These are phyloP conservation scores for Drosophila sucinea DNA, from an alignment of 1,140 invertebrate species.

Conservation along the genomic window DNA sequence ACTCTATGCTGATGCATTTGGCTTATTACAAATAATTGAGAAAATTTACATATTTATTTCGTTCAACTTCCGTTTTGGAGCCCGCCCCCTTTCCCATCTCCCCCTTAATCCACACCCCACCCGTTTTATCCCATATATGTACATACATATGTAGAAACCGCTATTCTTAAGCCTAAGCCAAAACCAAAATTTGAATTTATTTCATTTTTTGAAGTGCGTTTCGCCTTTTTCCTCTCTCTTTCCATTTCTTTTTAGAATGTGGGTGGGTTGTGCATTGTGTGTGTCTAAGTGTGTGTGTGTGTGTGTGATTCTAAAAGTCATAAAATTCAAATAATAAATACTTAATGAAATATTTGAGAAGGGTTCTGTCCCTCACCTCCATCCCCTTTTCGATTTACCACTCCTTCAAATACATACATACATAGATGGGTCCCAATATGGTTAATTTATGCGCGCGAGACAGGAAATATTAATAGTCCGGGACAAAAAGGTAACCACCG, in stretches of 20 bases:
- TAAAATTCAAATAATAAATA: constrained; percentile 48
- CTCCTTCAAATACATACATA: constrained; percentile 31
- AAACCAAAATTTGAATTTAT: neutral
- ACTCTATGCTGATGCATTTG: neutral
- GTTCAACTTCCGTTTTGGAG: constrained; percentile 38
- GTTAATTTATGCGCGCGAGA: constrained; percentile 76
- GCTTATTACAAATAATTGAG: constrained; percentile 41
- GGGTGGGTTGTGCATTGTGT: constrained; percentile 4
- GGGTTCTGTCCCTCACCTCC: constrained; percentile 35
- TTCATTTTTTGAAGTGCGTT: neutral
- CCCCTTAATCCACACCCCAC: neutral
- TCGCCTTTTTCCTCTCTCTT: neutral
- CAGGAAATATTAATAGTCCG: constrained; percentile 75
- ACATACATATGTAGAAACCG: neutral
- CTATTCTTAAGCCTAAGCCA: neutral
- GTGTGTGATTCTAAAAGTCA: constrained; percentile 58
- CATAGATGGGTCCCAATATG: constrained; percentile 11
- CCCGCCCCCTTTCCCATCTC: neutral
- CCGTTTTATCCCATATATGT: neutral
- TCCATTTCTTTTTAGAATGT: neutral
- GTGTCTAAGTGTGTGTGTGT: constrained; percentile 22
- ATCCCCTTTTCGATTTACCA: neutral
- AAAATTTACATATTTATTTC: constrained; percentile 41
- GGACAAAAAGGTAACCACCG: constrained; percentile 16
- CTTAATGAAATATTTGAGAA: constrained; percentile 57